These are phyloP conservation scores for Neodiprion virginianus DNA, from an alignment of 1,140 invertebrate genomes.

Conservation along the genomic window DNA sequence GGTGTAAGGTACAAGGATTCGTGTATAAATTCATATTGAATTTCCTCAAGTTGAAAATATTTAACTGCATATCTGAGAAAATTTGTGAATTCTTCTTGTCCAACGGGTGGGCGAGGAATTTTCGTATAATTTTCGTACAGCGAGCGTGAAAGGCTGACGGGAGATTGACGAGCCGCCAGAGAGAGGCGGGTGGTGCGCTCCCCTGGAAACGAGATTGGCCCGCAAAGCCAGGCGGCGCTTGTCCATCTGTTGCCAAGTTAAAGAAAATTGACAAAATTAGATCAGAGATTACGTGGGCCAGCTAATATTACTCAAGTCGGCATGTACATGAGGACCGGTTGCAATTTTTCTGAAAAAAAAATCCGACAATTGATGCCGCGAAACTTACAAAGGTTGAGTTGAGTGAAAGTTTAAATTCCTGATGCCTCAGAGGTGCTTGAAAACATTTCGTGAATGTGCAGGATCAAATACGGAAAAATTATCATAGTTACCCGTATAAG, in stretches of 20 bases:
- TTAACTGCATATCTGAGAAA: neutral
- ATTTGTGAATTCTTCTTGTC: neutral
- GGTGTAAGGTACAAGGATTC: no score
- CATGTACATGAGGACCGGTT: no score
- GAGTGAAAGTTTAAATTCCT: no score
- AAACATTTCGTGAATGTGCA: no score
- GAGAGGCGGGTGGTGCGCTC: neutral
- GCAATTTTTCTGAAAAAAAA: no score
- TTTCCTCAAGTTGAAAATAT: neutral
- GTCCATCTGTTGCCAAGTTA: neutral
- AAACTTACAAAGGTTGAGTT: no score
- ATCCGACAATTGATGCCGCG: no score
- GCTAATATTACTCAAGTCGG: neutral
- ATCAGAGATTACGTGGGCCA: neutral
- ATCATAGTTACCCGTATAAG: no score
- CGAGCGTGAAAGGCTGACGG: neutral
- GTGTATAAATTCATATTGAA: neutral
- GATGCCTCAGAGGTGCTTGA: no score
- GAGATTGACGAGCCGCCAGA: neutral
- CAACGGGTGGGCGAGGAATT: neutral
- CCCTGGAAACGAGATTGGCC: neutral
- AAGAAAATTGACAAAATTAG: constrained; percentile 1
- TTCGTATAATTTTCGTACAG: neutral
- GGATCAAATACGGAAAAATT: no score
- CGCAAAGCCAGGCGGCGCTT: neutral